phyloP scores from a whole-genome alignment of 2,113 vertebrate species.

The Brachypodius melanocephalos region DNA sequence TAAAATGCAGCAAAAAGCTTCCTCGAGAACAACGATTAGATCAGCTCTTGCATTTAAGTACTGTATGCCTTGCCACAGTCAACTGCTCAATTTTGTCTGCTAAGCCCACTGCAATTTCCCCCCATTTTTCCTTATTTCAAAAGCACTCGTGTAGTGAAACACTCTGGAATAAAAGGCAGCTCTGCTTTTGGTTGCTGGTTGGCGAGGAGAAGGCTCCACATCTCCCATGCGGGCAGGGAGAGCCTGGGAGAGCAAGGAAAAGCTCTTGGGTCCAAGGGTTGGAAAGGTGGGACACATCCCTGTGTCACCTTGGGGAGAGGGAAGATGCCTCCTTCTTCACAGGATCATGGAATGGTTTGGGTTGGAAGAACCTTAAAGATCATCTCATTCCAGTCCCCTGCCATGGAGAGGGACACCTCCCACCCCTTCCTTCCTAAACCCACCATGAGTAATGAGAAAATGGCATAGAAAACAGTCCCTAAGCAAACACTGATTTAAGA shows the following conservation, averaged over 20 bases:
- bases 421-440: neutral
- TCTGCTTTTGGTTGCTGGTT: neutral
- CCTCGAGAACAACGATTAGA: constrained; percentile 87
- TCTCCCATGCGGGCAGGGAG: neutral
- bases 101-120: constrained; percentile 65
- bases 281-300: neutral
- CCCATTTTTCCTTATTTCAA: constrained; percentile 47
- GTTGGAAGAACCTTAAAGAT: neutral
- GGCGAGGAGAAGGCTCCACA: neutral
- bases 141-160: neutral
- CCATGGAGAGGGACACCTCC: neutral
- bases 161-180: neutral
- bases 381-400: neutral
- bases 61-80: constrained; percentile 48
- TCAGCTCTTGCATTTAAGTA: constrained; percentile 90
- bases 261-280: neutral
- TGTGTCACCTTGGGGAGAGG: neutral
- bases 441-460: rapidly evolving
- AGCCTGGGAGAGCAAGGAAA: neutral
- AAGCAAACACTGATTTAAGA: neutral
- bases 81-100: constrained; percentile 72
- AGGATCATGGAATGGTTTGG: neutral
- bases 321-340: neutral
- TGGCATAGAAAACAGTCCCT: neutral
- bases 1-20: constrained; percentile 97